Conservation (phyloP, 2,888 invertebrate genomes). For the Agrochola lychnidis region DNA sequence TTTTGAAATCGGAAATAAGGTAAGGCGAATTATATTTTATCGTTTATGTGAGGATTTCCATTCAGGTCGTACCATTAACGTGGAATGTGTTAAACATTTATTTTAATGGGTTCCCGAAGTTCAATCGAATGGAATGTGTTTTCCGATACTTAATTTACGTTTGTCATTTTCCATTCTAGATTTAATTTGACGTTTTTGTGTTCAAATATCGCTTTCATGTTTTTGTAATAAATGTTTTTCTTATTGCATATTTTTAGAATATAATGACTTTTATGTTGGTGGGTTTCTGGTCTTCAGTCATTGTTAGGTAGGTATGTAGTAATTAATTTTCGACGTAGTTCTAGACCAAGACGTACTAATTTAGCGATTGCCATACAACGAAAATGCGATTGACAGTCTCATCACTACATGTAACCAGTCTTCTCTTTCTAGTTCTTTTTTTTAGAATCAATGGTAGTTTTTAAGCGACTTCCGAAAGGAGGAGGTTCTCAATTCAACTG, state of each 20-base stretch:
- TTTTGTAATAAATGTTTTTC: neutral
- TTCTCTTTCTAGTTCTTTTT: neutral
- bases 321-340: neutral
- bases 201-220: neutral
- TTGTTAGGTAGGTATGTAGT: neutral
- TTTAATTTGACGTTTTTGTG: slow-evolving; percentile 22
- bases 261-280: neutral
- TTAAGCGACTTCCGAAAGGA: no score
- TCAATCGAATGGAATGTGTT: slow-evolving; percentile 28
- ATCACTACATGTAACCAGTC: neutral
- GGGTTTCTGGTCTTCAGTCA: neutral
- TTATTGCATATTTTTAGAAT: neutral
- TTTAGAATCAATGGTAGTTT: neutral
- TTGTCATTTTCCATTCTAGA: slow-evolving; percentile 17
- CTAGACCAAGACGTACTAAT: neutral
- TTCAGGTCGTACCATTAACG: slow-evolving; percentile 36
- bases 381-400: neutral
- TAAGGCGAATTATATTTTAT: slow-evolving; percentile 59
- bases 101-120: slow-evolving; percentile 46
- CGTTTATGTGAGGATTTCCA: slow-evolving; percentile 44
- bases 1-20: slow-evolving; percentile 61
- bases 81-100: slow-evolving; percentile 54
- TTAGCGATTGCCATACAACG: neutral
- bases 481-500: no score
- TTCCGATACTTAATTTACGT: slow-evolving; percentile 33